Percentiles rank a stretch among this genome's conserved stretches.
These are phyloP conservation scores for Xestia c-nigrum DNA, from an alignment of 2,888 invertebrate genomes.

Conservation along the genomic window DNA sequence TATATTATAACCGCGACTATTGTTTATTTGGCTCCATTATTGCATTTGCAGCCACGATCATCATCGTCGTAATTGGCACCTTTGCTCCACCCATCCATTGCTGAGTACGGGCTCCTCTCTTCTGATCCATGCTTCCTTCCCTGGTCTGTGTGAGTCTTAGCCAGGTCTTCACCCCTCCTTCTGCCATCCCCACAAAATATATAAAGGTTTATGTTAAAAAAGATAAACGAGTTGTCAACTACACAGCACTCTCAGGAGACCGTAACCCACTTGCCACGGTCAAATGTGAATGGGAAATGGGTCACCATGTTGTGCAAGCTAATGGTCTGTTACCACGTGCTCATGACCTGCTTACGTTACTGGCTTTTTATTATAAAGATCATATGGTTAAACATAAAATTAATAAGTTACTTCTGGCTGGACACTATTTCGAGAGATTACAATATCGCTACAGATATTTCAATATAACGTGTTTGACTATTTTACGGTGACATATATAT, in stretches of 20 bases:
- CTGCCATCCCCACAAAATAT: not conserved
- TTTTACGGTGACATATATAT: too few relatives aligned
- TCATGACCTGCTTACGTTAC: conserved; percentile 26
- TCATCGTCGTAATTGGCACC: too few relatives aligned
- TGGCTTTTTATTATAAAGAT: conserved; percentile 17
- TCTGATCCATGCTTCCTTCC: not conserved
- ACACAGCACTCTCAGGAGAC: conserved; percentile 1
- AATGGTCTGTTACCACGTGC: conserved; percentile 37
- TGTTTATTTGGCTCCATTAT: not conserved
- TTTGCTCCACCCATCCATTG: not conserved
- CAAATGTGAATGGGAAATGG: conserved; percentile 50
- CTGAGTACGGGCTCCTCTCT: not conserved
- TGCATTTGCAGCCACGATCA: not conserved
- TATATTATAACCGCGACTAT: not conserved
- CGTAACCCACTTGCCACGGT: conserved; percentile 56
- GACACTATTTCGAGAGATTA: too few relatives aligned
- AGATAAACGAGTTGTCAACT: not conserved
- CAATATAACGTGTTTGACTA: too few relatives aligned
- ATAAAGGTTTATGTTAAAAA: not conserved
- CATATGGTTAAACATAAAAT: conserved; percentile 1
- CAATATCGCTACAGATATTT: too few relatives aligned
- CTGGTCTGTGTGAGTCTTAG: not conserved
- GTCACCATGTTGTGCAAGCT: conserved; percentile 37
- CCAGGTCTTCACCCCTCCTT: not conserved
- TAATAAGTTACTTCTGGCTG: conserved; percentile 22